phyloP scores from a whole-genome alignment of 2,888 invertebrate genomes.

The Leuctra nigra region DNA sequence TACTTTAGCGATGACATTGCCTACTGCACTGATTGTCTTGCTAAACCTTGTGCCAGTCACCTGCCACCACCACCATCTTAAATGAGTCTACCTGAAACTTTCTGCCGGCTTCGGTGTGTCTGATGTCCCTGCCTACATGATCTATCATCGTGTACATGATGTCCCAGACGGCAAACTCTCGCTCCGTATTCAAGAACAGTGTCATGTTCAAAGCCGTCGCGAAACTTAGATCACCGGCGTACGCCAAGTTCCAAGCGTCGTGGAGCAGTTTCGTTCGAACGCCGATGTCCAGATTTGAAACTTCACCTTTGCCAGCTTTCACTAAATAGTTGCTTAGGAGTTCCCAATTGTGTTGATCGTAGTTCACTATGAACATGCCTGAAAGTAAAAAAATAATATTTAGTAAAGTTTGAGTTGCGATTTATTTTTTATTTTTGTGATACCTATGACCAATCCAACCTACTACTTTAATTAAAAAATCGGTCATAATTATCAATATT shows the following conservation, averaged over 20 bases:
- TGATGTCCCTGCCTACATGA: slow-evolving; percentile 68
- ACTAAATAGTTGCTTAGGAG: slow-evolving; percentile 56
- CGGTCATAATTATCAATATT: no score
- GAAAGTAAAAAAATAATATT: no score
- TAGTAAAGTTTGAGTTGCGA: no score
- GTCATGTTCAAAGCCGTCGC: slow-evolving; percentile 74
- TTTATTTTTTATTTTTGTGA: no score
- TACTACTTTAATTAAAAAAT: no score
- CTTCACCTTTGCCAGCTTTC: slow-evolving; percentile 33
- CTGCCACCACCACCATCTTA: no score
- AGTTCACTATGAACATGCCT: slow-evolving; percentile 80
- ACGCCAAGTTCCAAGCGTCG: slow-evolving; percentile 72
- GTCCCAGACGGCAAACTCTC: slow-evolving; percentile 72
- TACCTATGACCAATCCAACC: no score
- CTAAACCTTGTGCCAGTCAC: no score
- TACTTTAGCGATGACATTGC: no score
- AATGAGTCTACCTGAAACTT: slow-evolving; percentile 65
- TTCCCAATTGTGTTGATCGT: slow-evolving; percentile 71
- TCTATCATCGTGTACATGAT: slow-evolving; percentile 78
- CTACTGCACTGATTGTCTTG: no score
- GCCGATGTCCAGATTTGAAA: slow-evolving; percentile 50
- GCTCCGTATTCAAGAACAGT: slow-evolving; percentile 60
- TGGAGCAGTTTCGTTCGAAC: slow-evolving; percentile 69
- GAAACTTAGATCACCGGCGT: slow-evolving; percentile 69
- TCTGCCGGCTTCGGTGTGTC: slow-evolving; percentile 51